These are phyloP conservation scores for Lutjanus argentimaculatus DNA, from an alignment of 2,797 vertebrate species.

Conservation along the genomic window DNA sequence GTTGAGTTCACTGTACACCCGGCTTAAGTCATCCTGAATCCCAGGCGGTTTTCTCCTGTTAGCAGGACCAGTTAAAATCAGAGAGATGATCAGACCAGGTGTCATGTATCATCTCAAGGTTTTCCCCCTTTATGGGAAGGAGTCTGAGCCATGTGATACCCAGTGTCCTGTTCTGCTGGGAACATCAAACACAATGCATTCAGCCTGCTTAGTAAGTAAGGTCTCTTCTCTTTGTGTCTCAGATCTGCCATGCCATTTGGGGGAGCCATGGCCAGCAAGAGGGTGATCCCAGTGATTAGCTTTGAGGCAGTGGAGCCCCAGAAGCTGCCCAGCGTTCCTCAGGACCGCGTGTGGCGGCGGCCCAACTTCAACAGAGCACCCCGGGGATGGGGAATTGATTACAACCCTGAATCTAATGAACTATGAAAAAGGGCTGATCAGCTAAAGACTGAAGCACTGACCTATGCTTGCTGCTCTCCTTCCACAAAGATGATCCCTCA, in stretches of 20 bases:
- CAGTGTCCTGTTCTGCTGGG: not conserved
- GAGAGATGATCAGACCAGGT: constrained; percentile 26
- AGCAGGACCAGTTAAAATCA: constrained; percentile 20
- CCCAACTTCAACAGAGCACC: constrained; percentile 95
- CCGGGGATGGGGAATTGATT: constrained; percentile 88
- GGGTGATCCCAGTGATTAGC: constrained; percentile 77
- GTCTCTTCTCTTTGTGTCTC: constrained; percentile 34
- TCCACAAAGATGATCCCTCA: constrained; percentile 18
- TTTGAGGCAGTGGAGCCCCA: constrained; percentile 80
- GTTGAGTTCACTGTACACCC: not conserved
- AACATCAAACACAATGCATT: constrained; percentile 10
- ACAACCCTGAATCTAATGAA: constrained; percentile 91
- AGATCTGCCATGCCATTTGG: constrained; percentile 93
- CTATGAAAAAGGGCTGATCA: constrained; percentile 82
- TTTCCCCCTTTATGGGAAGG: not conserved
- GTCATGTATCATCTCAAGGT: constrained; percentile 33
- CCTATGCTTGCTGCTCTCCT: constrained; percentile 26
- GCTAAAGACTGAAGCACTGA: constrained; percentile 59
- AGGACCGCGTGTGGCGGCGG: constrained; percentile 85
- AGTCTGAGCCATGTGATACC: constrained; percentile 4
- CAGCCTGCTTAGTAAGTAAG: constrained; percentile 12
- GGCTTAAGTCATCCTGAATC: constrained; percentile 15
- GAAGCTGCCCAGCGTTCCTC: constrained; percentile 69
- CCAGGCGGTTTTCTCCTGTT: not conserved
- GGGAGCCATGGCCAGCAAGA: constrained; percentile 79